Base-by-base conservation (phyloP, 2,888 invertebrate species). In the Eupithecia dodoneata region DNA sequence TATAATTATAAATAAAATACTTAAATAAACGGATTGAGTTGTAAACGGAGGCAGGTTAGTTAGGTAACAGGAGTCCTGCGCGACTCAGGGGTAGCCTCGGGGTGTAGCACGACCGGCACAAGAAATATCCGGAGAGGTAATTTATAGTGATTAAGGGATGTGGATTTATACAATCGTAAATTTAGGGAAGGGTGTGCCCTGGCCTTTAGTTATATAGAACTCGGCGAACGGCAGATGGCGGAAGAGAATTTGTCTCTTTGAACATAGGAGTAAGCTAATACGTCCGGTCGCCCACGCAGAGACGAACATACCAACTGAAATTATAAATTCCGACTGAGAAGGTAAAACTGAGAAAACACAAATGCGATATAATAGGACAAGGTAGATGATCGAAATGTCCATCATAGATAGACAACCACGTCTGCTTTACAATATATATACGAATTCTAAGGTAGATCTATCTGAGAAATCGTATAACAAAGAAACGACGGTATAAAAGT, bases 121-220 rank as follows among this genome's bases (percentile, higher is more conserved):
- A 66, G 13, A 30, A 12, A 30, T 18, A 4, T 69, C 45, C 44
- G 69, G n/a, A 44, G 42, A 52, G 66, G 66, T 66, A 13, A 66
- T 66, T 66, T 66, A 66, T 65, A 30, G 65, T 65, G 41, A 65
- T 42, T 66, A 66, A 6, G 42, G 63, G 66, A 66, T 41, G 66
- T 66, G 66, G 42, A 66, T 66, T 66, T 66, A 66, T 66, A 6
- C 42, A 66, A 66, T 66, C 66, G 66, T 42, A 66, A 66, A 42
- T 42, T 42, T 41, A 42, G 41, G 41, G 42, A 42, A 66, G 42
- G 66, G 42, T 41, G 12, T 7, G 10, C 30, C 30, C 30, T 30
- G 13, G 42, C 66, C 66, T 66, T 30, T 41, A 30, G 15, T 52
- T 15, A n/a, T 15, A n/a, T 6, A 5, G n/a, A 52, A 52, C 15